Base-by-base conservation (phyloP, 2,888 invertebrate genomes). In the Hesperia comma region DNA sequence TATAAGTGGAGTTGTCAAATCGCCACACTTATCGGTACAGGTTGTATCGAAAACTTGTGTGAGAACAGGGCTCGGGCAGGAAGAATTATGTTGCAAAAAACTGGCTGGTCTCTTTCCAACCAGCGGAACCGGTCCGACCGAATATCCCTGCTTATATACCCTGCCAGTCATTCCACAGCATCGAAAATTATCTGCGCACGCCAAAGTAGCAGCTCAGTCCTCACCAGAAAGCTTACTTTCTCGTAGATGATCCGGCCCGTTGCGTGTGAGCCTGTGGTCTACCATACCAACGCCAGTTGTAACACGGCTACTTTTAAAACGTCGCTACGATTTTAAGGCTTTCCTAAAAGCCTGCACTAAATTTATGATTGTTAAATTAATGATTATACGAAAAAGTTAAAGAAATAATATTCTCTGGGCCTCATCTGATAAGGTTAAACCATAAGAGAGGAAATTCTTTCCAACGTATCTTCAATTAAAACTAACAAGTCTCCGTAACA, bases 41-140 rank as follows among this genome's bases (percentile, higher is more conserved):
- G 46, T 51, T 61, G 60, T 73, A 77, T 77, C 73, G 74, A 77
- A 73, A 75, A 71, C 72, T 71, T 71, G 75, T 75, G 73, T 74
- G 75, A 75, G 75, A 75, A 72, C 75, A 70, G 71, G 70, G 72
- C 71, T 67, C 56, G 69, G 74, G 66, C 77, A 77, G 77, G 77
- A 78, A 77, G 77, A 74, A 71, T 72, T 71, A 70, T 74, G 71
- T 75, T 77, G 76, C 77, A 77, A 78, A 78, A 78, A 78, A 77
- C 72, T 68, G 69, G 67, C 71, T 62, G 69, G 69, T 64, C 69
- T 67, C 68, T 61, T 73, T 68, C 68, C 71, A 74, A 74, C 74
- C 71, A 26, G 74, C 70, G 67, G 69, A 74, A 78, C 78, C 78
- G 77, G 78, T 78, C 75, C 67, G 68, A 72, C 78, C 77, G 72